A percentile compares a stretch with the other conserved stretches of the same genome.
Conservation (phyloP, 2,797 vertebrate species). For the Apogon talboti region DNA sequence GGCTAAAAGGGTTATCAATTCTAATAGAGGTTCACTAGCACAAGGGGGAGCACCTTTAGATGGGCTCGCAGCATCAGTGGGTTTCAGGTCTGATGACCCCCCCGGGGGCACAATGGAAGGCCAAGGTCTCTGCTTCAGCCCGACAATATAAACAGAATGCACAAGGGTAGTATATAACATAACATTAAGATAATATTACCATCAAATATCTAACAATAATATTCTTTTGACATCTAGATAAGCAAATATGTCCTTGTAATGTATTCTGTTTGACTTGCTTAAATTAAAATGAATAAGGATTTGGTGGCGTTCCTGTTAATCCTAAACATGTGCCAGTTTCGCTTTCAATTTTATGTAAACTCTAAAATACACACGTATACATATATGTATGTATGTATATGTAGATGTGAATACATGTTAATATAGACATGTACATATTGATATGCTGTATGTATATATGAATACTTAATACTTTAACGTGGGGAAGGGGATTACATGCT, state of each 20-base stretch:
- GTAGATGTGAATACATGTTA: no score
- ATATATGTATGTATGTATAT: no score
- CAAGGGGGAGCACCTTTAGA: constrained; percentile 39
- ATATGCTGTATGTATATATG: no score
- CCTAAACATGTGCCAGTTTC: no score
- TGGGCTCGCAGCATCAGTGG: constrained; percentile 40
- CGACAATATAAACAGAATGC: constrained; percentile 47
- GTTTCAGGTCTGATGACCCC: constrained; percentile 52
- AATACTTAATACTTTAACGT: no score
- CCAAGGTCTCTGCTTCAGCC: constrained; percentile 57
- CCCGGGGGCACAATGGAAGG: constrained; percentile 44
- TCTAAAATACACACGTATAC: no score
- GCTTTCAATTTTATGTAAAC: no score
- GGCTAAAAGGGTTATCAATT: constrained; percentile 82
- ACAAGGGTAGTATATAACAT: constrained; percentile 3
- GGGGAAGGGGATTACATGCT: no score
- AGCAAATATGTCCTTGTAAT: not conserved
- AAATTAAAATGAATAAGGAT: not conserved
- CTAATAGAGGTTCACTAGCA: constrained; percentile 71
- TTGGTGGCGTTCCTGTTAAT: not conserved
- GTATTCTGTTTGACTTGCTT: not conserved
- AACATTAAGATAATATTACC: not conserved
- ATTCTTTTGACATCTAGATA: constrained; percentile 3
- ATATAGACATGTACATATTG: no score
- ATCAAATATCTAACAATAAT: constrained; percentile 3